Conservation (phyloP, 2,888 invertebrate species). For the Patella pellucida region DNA sequence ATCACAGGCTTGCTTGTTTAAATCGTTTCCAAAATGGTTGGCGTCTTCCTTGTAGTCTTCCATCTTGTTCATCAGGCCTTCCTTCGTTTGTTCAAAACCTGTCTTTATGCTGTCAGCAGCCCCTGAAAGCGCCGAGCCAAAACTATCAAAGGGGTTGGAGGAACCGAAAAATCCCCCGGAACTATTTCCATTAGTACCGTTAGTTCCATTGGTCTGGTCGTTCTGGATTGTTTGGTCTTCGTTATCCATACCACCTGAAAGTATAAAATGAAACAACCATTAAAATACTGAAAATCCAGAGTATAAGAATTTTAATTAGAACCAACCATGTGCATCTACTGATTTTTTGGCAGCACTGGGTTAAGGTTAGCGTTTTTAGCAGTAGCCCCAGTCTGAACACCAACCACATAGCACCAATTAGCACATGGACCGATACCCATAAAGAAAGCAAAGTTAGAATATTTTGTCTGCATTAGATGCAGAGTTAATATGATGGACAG, state of each 20-base stretch:
- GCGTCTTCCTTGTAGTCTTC: neutral
- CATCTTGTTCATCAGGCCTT: neutral
- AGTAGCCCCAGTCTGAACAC: too few relatives aligned
- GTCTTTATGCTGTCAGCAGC: neutral
- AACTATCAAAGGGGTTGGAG: neutral
- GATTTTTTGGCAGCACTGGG: too few relatives aligned
- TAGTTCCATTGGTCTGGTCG: neutral
- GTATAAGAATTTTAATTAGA: too few relatives aligned
- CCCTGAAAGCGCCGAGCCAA: neutral
- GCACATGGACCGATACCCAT: too few relatives aligned
- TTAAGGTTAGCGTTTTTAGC: too few relatives aligned
- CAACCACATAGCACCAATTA: too few relatives aligned
- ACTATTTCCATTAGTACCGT: neutral
- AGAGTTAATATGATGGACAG: too few relatives aligned
- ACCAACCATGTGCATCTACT: too few relatives aligned
- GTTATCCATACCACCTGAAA: slow-evolving; percentile 7
- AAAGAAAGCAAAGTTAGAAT: too few relatives aligned
- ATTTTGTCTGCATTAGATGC: too few relatives aligned
- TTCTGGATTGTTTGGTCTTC: neutral
- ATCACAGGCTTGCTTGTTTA: neutral
- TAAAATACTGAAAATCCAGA: neutral
- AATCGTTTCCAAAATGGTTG: too few relatives aligned
- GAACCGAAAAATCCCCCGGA: neutral
- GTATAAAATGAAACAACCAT: neutral
- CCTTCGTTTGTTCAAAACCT: neutral